Conservation (phyloP, 2,113 vertebrate species). For the Sterna hirundo region DNA sequence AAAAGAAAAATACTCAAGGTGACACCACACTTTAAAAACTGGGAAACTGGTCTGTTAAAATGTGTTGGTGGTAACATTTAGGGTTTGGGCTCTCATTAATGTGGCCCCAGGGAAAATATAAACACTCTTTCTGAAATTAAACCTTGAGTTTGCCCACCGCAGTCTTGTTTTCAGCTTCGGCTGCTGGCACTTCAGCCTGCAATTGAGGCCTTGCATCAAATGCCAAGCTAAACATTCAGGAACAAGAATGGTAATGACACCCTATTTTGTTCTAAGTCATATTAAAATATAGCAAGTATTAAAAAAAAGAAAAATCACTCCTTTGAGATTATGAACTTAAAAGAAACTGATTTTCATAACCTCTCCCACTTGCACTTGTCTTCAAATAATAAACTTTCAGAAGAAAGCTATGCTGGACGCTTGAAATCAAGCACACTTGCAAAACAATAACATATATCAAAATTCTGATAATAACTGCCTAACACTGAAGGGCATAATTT, state of each 20-base stretch:
- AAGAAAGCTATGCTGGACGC: not conserved
- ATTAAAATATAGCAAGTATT: slow-evolving; percentile 47
- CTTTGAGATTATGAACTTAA: slow-evolving; percentile 12
- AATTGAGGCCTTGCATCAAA: slow-evolving; percentile 56
- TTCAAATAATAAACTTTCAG: slow-evolving; percentile 19
- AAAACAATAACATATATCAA: not conserved
- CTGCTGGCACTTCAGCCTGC: slow-evolving; percentile 48
- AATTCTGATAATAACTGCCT: not conserved
- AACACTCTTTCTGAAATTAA: slow-evolving; percentile 63
- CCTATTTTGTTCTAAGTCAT: slow-evolving; percentile 56
- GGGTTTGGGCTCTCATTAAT: slow-evolving; percentile 60
- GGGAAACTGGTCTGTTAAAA: slow-evolving; percentile 48
- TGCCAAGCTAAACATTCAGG: slow-evolving; percentile 68
- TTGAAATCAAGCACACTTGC: not conserved
- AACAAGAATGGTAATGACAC: slow-evolving; percentile 62
- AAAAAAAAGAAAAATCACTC: not conserved
- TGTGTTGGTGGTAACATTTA: slow-evolving; percentile 54
- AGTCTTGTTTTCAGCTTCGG: slow-evolving; percentile 61
- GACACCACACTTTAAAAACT: slow-evolving; percentile 43
- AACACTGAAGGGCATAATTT: not conserved
- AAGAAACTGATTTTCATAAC: slow-evolving; percentile 1
- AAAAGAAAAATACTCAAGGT: slow-evolving; percentile 31
- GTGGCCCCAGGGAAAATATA: slow-evolving; percentile 69
- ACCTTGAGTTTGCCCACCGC: slow-evolving; percentile 59
- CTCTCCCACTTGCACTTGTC: not conserved